These are phyloP conservation scores for Paedocypris sp. DNA, from an alignment of 2,113 vertebrate species.

Conservation along the genomic window DNA sequence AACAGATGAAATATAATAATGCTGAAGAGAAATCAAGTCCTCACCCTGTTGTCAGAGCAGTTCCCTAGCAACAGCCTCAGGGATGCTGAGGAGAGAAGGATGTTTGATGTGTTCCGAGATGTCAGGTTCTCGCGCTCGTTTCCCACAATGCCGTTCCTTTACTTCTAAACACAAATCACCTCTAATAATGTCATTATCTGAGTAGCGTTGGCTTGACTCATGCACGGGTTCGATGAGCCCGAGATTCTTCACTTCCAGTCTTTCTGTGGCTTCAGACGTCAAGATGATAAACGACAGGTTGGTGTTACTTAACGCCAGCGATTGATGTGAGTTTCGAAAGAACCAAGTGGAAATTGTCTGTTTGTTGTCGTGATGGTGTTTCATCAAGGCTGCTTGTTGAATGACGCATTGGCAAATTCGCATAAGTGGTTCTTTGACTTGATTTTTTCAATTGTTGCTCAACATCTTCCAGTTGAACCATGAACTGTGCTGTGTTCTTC, in stretches of 20 bases:
- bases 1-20: background rate
- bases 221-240: conserved; percentile 13
- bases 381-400: background rate
- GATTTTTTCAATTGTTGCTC: no score
- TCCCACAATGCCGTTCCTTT: conserved; percentile 13
- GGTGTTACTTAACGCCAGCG: background rate
- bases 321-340: background rate
- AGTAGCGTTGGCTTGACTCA: conserved; percentile 39
- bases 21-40: background rate
- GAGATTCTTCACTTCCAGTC: background rate
- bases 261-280: background rate
- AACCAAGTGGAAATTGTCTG: background rate
- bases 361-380: background rate
- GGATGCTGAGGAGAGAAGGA: conserved; percentile 28
- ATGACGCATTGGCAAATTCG: background rate
- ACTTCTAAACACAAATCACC: conserved; percentile 42
- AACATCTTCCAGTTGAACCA: no score
- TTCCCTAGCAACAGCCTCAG: conserved; percentile 58
- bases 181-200: conserved; percentile 37
- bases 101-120: conserved; percentile 34
- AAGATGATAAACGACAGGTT: background rate
- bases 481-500: no score
- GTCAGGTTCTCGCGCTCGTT: conserved; percentile 23
- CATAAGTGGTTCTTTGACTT: no score
- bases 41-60: conserved; percentile 32